These are phyloP conservation scores for Drosophila rufa DNA, from an alignment of 1,140 invertebrate species.

Conservation along the genomic window DNA sequence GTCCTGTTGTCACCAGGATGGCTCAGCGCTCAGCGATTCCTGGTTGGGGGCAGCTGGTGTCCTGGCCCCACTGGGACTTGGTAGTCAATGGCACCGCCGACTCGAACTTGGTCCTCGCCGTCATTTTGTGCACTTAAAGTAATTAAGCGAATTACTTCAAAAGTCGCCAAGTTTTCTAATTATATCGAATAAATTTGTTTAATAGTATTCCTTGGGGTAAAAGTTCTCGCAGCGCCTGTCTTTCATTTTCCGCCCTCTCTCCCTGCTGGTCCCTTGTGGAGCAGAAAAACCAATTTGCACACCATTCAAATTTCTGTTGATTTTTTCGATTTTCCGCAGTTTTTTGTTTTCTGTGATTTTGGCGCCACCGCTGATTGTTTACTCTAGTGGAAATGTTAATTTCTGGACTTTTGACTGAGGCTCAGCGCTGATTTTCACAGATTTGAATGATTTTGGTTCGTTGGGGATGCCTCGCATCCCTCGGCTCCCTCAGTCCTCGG, in stretches of 20 bases:
- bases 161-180: constrained; percentile 84
- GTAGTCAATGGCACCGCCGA: constrained; percentile 40
- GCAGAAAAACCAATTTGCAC: constrained; percentile 72
- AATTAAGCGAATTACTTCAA: constrained; percentile 83
- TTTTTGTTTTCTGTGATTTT: constrained; percentile 63
- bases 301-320: constrained; percentile 50
- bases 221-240: constrained; percentile 41
- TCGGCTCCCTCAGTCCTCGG: constrained; percentile 7
- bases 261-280: background rate
- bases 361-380: constrained; percentile 68
- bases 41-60: constrained; percentile 1
- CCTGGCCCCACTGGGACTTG: constrained; percentile 7
- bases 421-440: constrained; percentile 51
- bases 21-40: constrained; percentile 1
- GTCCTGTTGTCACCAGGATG: constrained; percentile 69
- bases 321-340: constrained; percentile 25
- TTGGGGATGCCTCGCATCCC: constrained; percentile 23
- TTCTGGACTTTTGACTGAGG: constrained; percentile 78
- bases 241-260: constrained; percentile 15
- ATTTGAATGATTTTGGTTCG: constrained; percentile 72
- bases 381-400: constrained; percentile 80
- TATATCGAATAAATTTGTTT: constrained; percentile 84
- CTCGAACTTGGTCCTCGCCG: constrained; percentile 49
- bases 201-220: constrained; percentile 68
- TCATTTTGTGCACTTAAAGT: constrained; percentile 76